Base-by-base conservation (phyloP, 2,113 vertebrate genomes). In the Carollia perspicillata region DNA sequence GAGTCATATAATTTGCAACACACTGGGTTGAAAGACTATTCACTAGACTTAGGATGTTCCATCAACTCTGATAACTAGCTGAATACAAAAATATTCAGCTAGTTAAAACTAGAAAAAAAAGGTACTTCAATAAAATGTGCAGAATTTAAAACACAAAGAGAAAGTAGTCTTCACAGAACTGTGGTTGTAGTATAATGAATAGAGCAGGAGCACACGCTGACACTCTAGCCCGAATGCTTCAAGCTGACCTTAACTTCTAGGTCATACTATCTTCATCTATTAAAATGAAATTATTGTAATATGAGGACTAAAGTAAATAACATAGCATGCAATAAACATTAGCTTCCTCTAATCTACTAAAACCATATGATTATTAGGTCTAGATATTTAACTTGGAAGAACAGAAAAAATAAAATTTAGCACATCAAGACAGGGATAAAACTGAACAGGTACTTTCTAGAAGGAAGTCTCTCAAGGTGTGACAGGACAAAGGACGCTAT, bases 81-180 rank as follows among this genome's bases (percentile, higher is more conserved):
- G 81, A 92, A 95, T 92, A 69, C 33, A 65, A 55, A 85, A 94
- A 83, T 79, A 89, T 88, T 37, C 92, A 30, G 26, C 7, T 92
- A 49, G n/a, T n/a, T n/a, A n/a, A n/a, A 12, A 92, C 40, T 78
- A 85, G 28, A 83, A 89, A 92, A 93, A 53, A 53, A 90, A 93
- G n/a, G 33, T 80, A 28, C 69, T 95, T 95, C 51, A 63, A 72
- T 42, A 66, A 96, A 95, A 49, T 53, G 22, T 88, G 10, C 3
- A 88, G n/a, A 78, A 81, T 80, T 94, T 95, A 84, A 94, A 97
- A 92, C 35, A 96, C 20, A 75, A 75, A 92, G 22, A 92, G 75
- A 90, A 96, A 49, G 44, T 77, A 72, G 11, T 90, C 18, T 88
- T 23, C 42, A 18, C 77, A 55, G 49, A 93, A 92, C 35, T 86